Percentiles rank a stretch among this genome's conserved stretches.
These are phyloP conservation scores for Pogonognathellus flavescens DNA, from an alignment of 1,140 invertebrate genomes.

Conservation along the genomic window DNA sequence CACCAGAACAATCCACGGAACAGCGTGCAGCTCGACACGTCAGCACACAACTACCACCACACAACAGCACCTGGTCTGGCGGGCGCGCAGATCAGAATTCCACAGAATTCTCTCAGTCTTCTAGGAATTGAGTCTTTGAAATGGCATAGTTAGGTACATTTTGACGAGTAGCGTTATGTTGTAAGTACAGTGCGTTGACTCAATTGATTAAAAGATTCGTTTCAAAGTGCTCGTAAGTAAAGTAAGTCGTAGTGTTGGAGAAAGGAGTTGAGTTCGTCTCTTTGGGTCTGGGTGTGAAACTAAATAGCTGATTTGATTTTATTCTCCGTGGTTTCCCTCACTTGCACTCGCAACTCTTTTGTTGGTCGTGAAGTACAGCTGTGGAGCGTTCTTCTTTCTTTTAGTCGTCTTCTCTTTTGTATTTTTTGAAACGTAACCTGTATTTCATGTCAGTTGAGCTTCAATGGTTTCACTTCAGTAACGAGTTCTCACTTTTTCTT, in stretches of 20 bases:
- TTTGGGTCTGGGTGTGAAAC: conserved; percentile 32
- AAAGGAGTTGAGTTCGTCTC: conserved; percentile 23
- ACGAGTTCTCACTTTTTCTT: conserved; percentile 34
- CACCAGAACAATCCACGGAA: too few species aligned
- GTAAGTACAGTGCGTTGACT: conserved; percentile 18
- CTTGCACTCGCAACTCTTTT: conserved; percentile 22
- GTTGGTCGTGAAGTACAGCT: not conserved
- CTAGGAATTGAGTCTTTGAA: too few species aligned
- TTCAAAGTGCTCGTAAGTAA: not conserved
- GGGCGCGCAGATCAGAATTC: too few species aligned
- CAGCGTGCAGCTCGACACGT: too few species aligned
- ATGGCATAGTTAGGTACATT: not conserved
- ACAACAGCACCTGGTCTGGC: too few species aligned
- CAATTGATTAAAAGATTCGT: conserved; percentile 38
- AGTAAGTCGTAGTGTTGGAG: not conserved
- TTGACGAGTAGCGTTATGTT: not conserved
- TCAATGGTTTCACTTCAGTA: conserved; percentile 29
- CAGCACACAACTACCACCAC: too few species aligned
- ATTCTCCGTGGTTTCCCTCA: conserved; percentile 41
- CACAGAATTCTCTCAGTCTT: too few species aligned
- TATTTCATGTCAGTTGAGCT: conserved; percentile 46
- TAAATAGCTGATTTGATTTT: conserved; percentile 53
- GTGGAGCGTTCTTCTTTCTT: conserved; percentile 13
- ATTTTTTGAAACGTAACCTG: conserved; percentile 40
- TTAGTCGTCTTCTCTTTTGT: conserved; percentile 25